Percentiles rank a stretch among this genome's conserved stretches.
These are phyloP conservation scores for Drosophila recens DNA, from an alignment of 2,888 invertebrate genomes.

Conservation along the genomic window DNA sequence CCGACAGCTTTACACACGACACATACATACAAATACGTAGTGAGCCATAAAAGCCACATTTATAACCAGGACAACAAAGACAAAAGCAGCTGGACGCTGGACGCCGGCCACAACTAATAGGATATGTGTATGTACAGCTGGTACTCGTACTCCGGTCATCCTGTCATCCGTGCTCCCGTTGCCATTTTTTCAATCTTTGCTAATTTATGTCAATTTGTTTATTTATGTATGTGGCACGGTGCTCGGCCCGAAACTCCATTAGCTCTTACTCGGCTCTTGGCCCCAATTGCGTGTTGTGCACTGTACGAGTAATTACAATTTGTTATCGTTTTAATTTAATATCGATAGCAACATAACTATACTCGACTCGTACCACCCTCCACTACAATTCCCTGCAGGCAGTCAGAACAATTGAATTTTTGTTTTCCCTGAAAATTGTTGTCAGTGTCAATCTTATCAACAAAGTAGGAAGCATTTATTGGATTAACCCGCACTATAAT, in stretches of 20 bases:
- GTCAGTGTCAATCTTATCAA: constrained; percentile 12
- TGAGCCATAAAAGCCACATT: constrained; percentile 59
- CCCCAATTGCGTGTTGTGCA: constrained; percentile 28
- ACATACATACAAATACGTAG: constrained; percentile 37
- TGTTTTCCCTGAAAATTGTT: constrained; percentile 15
- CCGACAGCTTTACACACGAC: constrained; percentile 56
- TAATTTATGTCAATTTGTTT: constrained; percentile 80
- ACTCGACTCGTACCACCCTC: not conserved
- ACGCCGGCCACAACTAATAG: constrained; percentile 2
- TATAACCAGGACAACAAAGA: constrained; percentile 46
- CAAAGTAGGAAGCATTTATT: not conserved
- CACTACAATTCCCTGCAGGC: constrained; percentile 1
- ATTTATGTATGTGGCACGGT: constrained; percentile 62
- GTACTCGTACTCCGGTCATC: not conserved
- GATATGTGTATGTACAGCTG: constrained; percentile 4
- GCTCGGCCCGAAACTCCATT: constrained; percentile 62
- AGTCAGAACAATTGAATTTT: constrained; percentile 30
- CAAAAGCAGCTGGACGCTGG: constrained; percentile 14
- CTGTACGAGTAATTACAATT: constrained; percentile 71
- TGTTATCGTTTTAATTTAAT: constrained; percentile 79
- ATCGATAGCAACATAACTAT: constrained; percentile 44
- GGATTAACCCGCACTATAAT: constrained; percentile 3
- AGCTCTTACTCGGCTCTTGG: constrained; percentile 35
- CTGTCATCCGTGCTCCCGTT: constrained; percentile 15
- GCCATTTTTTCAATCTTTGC: constrained; percentile 72